A percentile compares a stretch with the other conserved stretches of the same genome.
phyloP scores from a whole-genome alignment of 2,797 vertebrate species.

The Manis javanica region DNA sequence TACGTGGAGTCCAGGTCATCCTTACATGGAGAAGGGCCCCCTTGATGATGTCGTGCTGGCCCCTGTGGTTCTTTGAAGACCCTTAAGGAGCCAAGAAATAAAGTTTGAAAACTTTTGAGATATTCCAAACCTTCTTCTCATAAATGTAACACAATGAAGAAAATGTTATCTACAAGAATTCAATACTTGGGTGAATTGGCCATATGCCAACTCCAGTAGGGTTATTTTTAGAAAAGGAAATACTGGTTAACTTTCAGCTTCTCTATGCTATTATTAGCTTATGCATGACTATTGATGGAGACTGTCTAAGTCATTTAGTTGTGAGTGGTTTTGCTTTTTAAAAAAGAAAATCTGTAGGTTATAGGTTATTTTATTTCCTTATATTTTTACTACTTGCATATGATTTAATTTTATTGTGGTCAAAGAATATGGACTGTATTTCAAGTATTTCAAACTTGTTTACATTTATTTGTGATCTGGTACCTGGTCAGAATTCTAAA shows the following conservation, averaged over 20 bases:
- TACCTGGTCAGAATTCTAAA: background rate
- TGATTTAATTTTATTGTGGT: background rate
- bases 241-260: background rate
- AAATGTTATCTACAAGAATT: background rate
- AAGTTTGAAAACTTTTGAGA: background rate
- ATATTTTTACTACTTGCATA: background rate
- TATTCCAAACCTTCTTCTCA: background rate
- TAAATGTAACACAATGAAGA: background rate
- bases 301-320: background rate
- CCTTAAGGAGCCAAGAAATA: background rate
- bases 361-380: background rate
- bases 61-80: background rate
- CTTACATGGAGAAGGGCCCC: background rate
- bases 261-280: background rate
- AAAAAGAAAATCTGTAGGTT: background rate
- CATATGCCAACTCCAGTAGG: background rate
- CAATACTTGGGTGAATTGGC: background rate
- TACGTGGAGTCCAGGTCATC: accelerated
- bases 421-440: background rate
- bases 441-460: background rate
- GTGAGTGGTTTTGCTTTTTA: background rate
- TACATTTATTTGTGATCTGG: background rate
- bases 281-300: background rate
- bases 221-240: background rate
- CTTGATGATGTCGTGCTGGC: no score